Percentiles rank a stretch among this genome's conserved stretches.
Conservation (phyloP, 2,888 invertebrate species). For the Chouioia cunea region DNA sequence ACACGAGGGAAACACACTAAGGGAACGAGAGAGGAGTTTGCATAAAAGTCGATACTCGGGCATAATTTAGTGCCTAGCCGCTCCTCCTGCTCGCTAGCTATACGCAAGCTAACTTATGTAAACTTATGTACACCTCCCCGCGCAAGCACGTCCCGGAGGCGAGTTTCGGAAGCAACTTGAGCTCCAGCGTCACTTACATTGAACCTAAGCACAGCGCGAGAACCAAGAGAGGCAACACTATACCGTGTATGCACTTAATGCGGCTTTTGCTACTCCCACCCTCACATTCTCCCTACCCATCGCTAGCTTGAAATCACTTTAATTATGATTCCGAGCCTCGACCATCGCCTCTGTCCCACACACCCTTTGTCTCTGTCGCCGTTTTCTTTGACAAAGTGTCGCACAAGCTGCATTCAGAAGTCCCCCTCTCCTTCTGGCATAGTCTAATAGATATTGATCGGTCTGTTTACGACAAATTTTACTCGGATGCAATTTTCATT, state of each 20-base stretch:
- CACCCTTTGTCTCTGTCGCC: constrained; percentile 25
- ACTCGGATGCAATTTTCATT: too few relatives aligned
- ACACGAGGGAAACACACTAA: too few relatives aligned
- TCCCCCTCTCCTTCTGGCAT: not conserved
- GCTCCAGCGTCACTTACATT: constrained; percentile 34
- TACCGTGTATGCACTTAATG: not conserved
- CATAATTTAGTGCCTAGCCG: constrained; percentile 39
- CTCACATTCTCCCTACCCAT: not conserved
- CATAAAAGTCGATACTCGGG: constrained; percentile 45
- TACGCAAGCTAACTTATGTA: constrained; percentile 41
- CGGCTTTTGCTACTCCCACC: constrained; percentile 1
- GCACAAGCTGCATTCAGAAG: not conserved
- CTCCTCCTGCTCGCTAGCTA: constrained; percentile 1
- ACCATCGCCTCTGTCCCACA: not conserved
- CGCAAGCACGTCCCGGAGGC: not conserved
- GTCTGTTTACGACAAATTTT: not conserved
- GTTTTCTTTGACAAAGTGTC: constrained; percentile 31
- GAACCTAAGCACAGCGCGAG: constrained; percentile 1
- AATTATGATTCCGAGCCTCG: constrained; percentile 42
- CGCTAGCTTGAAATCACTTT: constrained; percentile 35
- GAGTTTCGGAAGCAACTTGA: constrained; percentile 26
- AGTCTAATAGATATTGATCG: constrained; percentile 35
- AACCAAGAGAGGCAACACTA: not conserved
- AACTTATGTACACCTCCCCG: constrained; percentile 42
- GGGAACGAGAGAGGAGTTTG: constrained; percentile 30